Base-by-base conservation (phyloP, 1,140 invertebrate species). In the Hypsibius dujardini region DNA sequence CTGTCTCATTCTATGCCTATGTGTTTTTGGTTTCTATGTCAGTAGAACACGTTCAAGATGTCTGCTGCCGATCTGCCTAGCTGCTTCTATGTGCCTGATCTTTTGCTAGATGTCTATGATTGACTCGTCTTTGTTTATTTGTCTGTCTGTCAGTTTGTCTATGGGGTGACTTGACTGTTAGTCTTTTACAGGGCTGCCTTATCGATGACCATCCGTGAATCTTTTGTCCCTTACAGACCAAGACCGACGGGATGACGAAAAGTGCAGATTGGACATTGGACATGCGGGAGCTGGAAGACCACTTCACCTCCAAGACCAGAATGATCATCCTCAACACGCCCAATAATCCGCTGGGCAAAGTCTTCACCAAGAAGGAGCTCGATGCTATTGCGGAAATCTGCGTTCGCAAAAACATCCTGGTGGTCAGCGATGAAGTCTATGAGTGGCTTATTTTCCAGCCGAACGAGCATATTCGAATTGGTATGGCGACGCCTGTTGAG, bases 371-470 rank as follows among this genome's bases (percentile, higher is more conserved):
- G 70, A 76, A 80, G 42, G 85, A 86, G 74, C 75, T 87, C 71
- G 81, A 88, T 74, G 80, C 86, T 70, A 90, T 98, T 75, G 92
- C 89, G 0, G 79, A 82, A 77, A 80, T 98, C 59, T 95, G 92
- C 76, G 90, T 89, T 76, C 93, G 97, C 78, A 87, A 91, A 84
- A 87, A 98, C 79, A 87, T 89, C 2, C 80, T 98, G 2, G 92
- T 91, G 71, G 81, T 98, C 42, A 87, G 90, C 2, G 95, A 98
- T 81, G 95, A 98, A 80, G 95, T 99, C 1, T 99, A 98, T 75
- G 95, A 99, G 80, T 97, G 92, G 90, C 85, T 98, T 75, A 87
- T 92, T 40, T 98, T 90, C 77, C 84, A 89, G 76, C 87, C 87
- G 1, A 82, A 85, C 60, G 83, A 92, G 77, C 95, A 97, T 80